Evolutionary conservation across 2,888 invertebrate genomes (phyloP), one percentile per base, ranked within the genome.

Genomic region (Ennomos erosarius): DNA sequence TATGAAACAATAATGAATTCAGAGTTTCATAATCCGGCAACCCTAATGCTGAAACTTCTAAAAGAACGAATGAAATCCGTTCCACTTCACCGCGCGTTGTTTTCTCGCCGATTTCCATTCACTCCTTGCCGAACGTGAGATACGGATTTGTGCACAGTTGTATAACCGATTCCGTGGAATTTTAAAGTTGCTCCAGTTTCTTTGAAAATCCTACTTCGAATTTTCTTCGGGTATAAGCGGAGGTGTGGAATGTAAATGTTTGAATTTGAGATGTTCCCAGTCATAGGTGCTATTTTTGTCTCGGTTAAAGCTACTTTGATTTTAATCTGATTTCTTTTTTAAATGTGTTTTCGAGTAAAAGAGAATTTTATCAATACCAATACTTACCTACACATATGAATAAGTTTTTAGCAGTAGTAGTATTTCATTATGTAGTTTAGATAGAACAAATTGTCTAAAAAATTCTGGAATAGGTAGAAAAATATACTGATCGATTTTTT

Each of bases 71-170:
- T 68, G 68, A 71, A 78, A 78, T 78, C 73, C 71, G 68, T 81
- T 81, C 73, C 73, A 59, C 73, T 57, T 65, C 67, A 65, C 54
- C 65, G 69, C 57, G 65, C 73, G 69, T 75, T 82, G 80, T 82
- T 82, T 82, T 79, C 79, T 67, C 65, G 70, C 70, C 81, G 74
- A 84, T 80, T 83, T 81, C 74, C 77, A 81, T 80, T 78, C 75
- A 68, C 71, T 72, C 64, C 60, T 53, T 43, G 38, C 12, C 37
- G 48, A 58, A 67, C 60, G 62, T 62, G 55, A 64, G 63, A 67
- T 65, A 59, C 47, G 55, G 65, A 68, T 63, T 64, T 60, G 65
- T 65, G 68, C 68, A 55, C 62, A 49, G 59, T 65, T 63, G 65
- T 70, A 60, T 60, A 58, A 62, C 52, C 57, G 63, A 67, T 67